Percentiles rank a stretch among this genome's conserved stretches.
Evolutionary conservation across 37 sponge, comb jelly and placozoan genomes (phyloP).

Genomic region (Oopsacas minuta): DNA sequence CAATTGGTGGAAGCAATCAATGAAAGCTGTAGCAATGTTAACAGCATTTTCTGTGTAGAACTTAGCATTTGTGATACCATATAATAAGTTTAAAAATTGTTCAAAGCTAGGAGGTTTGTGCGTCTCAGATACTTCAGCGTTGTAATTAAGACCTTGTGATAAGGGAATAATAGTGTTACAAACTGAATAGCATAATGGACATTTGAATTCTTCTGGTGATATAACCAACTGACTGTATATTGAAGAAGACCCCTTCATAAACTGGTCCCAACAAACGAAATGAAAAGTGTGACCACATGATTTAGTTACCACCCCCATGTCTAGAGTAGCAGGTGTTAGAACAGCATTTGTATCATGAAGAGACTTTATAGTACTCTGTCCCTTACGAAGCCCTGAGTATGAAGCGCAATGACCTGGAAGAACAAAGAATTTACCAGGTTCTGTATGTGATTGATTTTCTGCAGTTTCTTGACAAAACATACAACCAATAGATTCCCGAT

Average conservation of each 20-base stretch:
- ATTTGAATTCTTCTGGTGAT: not conserved
- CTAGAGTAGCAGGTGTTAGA: not conserved
- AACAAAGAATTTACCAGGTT: not conserved
- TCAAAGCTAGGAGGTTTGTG: not conserved
- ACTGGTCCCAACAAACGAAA: constrained; percentile 6
- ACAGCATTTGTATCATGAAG: not conserved
- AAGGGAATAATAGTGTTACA: not conserved
- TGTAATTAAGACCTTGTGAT: not conserved
- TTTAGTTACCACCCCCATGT: not conserved
- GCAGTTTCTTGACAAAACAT: not conserved
- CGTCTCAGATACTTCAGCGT: not conserved
- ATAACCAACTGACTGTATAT: not conserved
- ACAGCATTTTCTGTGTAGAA: not conserved
- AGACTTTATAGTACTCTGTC: not conserved
- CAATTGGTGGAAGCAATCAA: not conserved
- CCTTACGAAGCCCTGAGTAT: not conserved
- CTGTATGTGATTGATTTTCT: not conserved
- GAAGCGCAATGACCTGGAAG: not conserved
- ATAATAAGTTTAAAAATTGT: not conserved
- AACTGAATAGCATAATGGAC: not conserved
- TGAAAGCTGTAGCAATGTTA: not conserved
- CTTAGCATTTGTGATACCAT: not conserved
- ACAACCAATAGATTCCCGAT: not conserved
- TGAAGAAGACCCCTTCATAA: not conserved
- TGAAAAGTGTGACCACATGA: not conserved